A percentile compares a stretch with the other conserved stretches of the same genome.
Evolutionary conservation across 2,113 vertebrate genomes (phyloP).

Genomic region (Cyprinodon variegatus): DNA sequence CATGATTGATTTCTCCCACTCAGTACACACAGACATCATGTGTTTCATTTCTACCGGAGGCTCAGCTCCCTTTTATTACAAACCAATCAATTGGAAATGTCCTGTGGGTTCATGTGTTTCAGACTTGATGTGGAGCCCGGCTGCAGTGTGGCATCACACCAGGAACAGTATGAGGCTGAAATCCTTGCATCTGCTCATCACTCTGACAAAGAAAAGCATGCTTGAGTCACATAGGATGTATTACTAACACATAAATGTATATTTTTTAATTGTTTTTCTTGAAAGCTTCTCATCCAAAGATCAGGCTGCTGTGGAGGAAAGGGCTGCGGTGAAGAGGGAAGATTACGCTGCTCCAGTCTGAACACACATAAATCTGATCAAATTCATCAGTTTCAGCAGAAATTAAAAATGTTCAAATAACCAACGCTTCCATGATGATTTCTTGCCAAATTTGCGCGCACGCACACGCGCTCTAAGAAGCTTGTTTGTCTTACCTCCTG

Average conservation of each 20-base stretch:
- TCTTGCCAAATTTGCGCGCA: constrained; percentile 17
- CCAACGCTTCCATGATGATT: neutral
- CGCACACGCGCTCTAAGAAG: constrained; percentile 22
- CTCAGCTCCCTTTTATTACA: neutral
- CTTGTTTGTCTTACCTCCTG: constrained; percentile 68
- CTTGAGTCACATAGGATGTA: constrained; percentile 9
- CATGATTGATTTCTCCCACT: neutral
- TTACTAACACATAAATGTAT: constrained; percentile 1
- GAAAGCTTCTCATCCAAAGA: neutral
- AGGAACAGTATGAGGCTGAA: constrained; percentile 31
- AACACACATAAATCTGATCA: constrained; percentile 55
- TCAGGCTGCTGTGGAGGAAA: constrained; percentile 44
- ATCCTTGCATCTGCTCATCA: constrained; percentile 32
- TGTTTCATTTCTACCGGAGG: constrained; percentile 12
- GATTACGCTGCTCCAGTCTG: constrained; percentile 37
- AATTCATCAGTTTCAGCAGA: constrained; percentile 25
- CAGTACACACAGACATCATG: neutral
- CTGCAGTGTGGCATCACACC: constrained; percentile 57
- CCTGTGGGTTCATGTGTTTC: constrained; percentile 18
- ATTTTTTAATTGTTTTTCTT: constrained; percentile 3
- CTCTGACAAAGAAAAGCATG: constrained; percentile 46
- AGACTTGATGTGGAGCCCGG: constrained; percentile 42
- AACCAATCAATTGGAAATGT: constrained; percentile 17
- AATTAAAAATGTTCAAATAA: constrained; percentile 13
- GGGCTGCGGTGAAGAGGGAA: constrained; percentile 55